These are phyloP conservation scores for Drosophila anomelani DNA, from an alignment of 2,888 invertebrate genomes.

Conservation along the genomic window DNA sequence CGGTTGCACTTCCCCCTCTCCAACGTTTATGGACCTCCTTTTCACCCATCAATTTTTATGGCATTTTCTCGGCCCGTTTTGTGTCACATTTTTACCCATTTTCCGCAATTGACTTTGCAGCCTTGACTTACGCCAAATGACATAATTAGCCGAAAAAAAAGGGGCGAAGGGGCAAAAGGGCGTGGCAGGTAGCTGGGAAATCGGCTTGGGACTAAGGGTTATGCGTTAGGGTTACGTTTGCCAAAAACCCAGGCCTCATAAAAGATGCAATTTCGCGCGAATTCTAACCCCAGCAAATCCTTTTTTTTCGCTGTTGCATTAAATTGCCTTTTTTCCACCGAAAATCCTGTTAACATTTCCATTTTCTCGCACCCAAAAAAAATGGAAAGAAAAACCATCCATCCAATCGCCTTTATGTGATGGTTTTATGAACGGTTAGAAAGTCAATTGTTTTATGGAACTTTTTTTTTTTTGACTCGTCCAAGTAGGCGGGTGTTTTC, in stretches of 20 bases:
- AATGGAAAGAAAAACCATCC: not conserved
- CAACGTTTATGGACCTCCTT: slow-evolving; percentile 24
- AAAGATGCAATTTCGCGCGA: slow-evolving; percentile 67
- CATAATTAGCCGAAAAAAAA: slow-evolving; percentile 64
- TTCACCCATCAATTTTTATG: slow-evolving; percentile 45
- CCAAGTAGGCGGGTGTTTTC: slow-evolving; percentile 1
- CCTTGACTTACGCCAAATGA: slow-evolving; percentile 78
- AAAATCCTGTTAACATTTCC: slow-evolving; percentile 50
- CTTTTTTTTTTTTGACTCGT: too few relatives aligned
- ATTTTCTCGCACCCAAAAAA: slow-evolving; percentile 17
- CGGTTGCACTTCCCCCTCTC: slow-evolving; percentile 9
- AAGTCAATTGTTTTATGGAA: slow-evolving; percentile 76
- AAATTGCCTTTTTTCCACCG: slow-evolving; percentile 49
- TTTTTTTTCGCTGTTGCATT: slow-evolving; percentile 59
- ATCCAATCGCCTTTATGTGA: slow-evolving; percentile 25
- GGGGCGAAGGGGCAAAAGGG: slow-evolving; percentile 25
- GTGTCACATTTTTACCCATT: slow-evolving; percentile 42
- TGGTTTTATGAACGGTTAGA: slow-evolving; percentile 53
- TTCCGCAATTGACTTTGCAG: slow-evolving; percentile 74
- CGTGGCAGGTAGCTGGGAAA: slow-evolving; percentile 59
- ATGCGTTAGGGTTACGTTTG: slow-evolving; percentile 37
- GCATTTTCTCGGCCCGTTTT: slow-evolving; percentile 29
- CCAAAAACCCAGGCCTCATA: slow-evolving; percentile 50
- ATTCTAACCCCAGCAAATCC: slow-evolving; percentile 62
- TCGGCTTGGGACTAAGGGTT: slow-evolving; percentile 53